Evolutionary conservation across 2,113 vertebrate genomes (phyloP).

Genomic region (Australoheros scitulus): DNA sequence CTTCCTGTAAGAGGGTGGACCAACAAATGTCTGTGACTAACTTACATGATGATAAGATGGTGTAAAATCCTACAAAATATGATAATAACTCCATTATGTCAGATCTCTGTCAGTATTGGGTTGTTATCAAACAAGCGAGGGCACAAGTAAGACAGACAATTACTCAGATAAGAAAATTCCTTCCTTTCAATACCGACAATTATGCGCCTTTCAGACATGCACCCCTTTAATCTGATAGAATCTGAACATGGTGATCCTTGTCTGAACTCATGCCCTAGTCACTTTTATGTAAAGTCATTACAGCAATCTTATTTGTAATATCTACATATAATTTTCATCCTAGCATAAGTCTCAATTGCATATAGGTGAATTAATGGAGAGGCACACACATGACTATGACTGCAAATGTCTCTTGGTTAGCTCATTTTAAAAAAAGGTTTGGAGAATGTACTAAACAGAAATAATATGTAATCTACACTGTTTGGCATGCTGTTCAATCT

Average conservation of each 20-base stretch:
- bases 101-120: neutral
- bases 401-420: neutral
- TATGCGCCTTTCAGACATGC: neutral
- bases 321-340: neutral
- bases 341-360: neutral
- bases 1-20: constrained; percentile 10
- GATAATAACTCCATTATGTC: neutral
- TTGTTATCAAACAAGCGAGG: neutral
- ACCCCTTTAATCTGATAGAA: neutral
- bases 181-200: neutral
- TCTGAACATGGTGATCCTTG: neutral
- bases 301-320: neutral
- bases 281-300: neutral
- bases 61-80: constrained; percentile 17
- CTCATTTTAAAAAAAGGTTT: neutral
- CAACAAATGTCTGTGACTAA: constrained; percentile 2
- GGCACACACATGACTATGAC: neutral
- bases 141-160: neutral
- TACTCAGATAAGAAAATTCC: constrained; percentile 2
- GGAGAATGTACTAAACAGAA: neutral
- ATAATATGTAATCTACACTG: neutral
- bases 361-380: neutral
- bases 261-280: neutral
- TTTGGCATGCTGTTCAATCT: too few species aligned
- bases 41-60: neutral